These are phyloP conservation scores for Lacerta agilis DNA, from an alignment of 2,797 vertebrate genomes.

Conservation along the genomic window DNA sequence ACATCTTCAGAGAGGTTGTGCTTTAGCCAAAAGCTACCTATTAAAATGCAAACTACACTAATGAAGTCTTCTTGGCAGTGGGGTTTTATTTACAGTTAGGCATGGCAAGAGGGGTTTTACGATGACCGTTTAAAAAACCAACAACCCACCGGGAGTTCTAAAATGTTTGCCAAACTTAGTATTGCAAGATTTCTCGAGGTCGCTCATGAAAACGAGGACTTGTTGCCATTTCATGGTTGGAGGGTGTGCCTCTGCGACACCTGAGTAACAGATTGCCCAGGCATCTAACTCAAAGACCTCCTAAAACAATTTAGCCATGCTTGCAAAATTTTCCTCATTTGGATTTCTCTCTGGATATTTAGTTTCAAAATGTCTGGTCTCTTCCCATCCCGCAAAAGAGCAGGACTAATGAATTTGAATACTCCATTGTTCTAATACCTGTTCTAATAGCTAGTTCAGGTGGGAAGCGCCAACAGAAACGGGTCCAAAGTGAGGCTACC, in stretches of 20 bases:
- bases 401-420: too few species aligned
- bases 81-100: neutral
- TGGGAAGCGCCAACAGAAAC: too few species aligned
- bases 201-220: neutral
- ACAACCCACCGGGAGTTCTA: too few species aligned
- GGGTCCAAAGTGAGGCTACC: too few species aligned
- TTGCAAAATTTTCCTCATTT: too few species aligned
- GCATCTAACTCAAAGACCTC: neutral
- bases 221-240: neutral
- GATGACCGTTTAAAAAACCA: neutral
- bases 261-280: neutral
- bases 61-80: neutral
- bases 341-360: too few species aligned
- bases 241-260: neutral
- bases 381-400: too few species aligned
- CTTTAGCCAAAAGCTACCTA: slow-evolving; percentile 23
- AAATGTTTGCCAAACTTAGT: neutral
- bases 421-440: too few species aligned
- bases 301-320: neutral
- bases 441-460: too few species aligned
- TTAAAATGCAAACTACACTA: slow-evolving; percentile 38
- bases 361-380: neutral
- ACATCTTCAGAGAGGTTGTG: slow-evolving; percentile 50
- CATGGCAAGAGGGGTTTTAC: neutral
- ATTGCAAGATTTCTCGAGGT: neutral